Conservation (phyloP, 2,888 invertebrate genomes). For the Drosophila paramelanica region DNA sequence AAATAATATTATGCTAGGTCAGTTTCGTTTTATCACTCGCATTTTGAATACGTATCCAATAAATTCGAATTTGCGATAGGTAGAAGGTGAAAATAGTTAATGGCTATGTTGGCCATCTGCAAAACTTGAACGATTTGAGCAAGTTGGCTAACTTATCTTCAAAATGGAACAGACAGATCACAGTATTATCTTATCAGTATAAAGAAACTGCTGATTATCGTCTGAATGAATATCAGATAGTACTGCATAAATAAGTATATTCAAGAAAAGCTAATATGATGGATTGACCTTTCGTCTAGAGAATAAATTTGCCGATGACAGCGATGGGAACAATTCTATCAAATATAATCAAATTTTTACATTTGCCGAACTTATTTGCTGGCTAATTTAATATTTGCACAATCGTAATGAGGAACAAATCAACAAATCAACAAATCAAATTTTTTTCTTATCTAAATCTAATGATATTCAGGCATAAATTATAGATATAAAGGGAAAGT, state of each 20-base stretch:
- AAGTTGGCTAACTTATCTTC: neutral
- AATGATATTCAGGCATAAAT: conserved; percentile 61
- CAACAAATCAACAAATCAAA: conserved; percentile 15
- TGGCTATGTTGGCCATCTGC: neutral
- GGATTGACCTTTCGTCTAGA: neutral
- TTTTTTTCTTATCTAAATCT: conserved; percentile 52
- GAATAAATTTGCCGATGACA: conserved; percentile 7
- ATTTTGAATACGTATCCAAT: conserved; percentile 22
- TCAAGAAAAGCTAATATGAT: neutral
- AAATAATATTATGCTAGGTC: conserved; percentile 58
- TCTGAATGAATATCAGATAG: no score
- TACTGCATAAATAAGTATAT: no score
- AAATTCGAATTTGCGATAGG: neutral
- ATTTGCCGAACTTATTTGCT: conserved; percentile 1
- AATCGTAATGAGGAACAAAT: conserved; percentile 27
- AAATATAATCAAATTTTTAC: conserved; percentile 1
- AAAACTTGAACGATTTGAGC: no score
- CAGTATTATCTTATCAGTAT: neutral
- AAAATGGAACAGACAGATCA: neutral
- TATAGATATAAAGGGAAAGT: conserved; percentile 49
- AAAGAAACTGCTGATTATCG: neutral
- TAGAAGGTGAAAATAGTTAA: neutral
- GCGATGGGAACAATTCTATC: conserved; percentile 11
- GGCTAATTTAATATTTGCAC: conserved; percentile 23
- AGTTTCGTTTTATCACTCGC: conserved; percentile 37